These are phyloP conservation scores for Cricetomys ansorgei DNA, from an alignment of 2,113 vertebrate genomes.

Conservation along the genomic window DNA sequence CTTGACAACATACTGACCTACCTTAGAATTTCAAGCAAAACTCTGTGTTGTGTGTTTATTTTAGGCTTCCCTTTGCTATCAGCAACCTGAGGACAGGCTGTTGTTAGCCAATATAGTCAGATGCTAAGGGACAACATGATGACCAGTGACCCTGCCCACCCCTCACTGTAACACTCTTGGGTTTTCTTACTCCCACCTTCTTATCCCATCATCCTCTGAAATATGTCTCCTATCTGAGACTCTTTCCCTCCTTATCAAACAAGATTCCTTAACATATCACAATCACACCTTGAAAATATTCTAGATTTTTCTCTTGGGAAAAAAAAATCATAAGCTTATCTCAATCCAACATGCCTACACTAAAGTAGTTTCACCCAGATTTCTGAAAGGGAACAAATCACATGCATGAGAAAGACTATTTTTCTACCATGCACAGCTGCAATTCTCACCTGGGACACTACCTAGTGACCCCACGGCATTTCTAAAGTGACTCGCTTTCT, in stretches of 20 bases:
- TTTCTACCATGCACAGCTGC: background rate
- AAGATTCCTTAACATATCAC: constrained; percentile 11
- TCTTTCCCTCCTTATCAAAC: constrained; percentile 5
- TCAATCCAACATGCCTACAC: background rate
- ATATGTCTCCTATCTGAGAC: background rate
- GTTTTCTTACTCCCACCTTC: background rate
- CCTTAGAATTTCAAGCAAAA: background rate
- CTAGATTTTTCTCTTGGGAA: constrained; percentile 30
- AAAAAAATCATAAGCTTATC: constrained; percentile 44
- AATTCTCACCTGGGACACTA: background rate
- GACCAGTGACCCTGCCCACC: background rate
- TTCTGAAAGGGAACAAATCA: background rate
- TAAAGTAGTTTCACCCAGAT: background rate
- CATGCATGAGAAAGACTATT: background rate
- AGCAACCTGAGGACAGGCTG: background rate
- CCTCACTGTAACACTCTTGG: background rate
- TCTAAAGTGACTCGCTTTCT: constrained; percentile 50
- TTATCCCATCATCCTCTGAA: background rate
- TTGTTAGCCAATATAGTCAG: background rate
- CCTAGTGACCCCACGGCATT: background rate
- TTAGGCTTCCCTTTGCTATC: background rate
- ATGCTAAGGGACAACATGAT: background rate
- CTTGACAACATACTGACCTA: background rate
- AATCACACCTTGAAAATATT: constrained; percentile 50
- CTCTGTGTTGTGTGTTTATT: constrained; percentile 12